Conservation (phyloP, 1,140 invertebrate genomes). For the Conus betulinus region DNA sequence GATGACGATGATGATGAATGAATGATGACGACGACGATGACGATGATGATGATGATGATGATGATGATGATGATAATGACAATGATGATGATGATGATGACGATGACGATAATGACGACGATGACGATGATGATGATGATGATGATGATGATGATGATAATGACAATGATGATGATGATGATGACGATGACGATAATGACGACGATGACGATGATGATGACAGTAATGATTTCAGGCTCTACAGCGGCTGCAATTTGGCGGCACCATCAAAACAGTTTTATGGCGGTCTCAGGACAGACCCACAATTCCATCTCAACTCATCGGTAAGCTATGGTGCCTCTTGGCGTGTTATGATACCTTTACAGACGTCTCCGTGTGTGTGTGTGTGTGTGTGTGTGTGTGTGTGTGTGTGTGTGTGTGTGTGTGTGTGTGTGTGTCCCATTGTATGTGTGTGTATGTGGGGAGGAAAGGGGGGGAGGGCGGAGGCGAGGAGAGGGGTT, state of each 20-base stretch:
- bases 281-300: conserved; percentile 38
- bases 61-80: not conserved
- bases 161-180: not conserved
- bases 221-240: conserved; percentile 9
- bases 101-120: not conserved
- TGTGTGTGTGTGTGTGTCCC: too few species aligned
- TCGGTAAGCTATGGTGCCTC: conserved; percentile 38
- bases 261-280: conserved; percentile 53
- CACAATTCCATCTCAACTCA: conserved; percentile 48
- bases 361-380: too few species aligned
- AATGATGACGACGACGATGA: too few species aligned
- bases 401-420: too few species aligned
- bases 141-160: not conserved
- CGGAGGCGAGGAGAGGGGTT: too few species aligned
- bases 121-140: not conserved
- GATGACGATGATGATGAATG: too few species aligned
- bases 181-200: not conserved
- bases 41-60: too few species aligned
- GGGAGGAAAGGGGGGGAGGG: too few species aligned
- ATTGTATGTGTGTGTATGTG: too few species aligned
- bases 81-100: not conserved
- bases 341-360: too few species aligned
- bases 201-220: not conserved
- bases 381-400: too few species aligned
- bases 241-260: conserved; percentile 22